Base-by-base conservation (phyloP, 2,888 invertebrate species). In the Meloe dianella region DNA sequence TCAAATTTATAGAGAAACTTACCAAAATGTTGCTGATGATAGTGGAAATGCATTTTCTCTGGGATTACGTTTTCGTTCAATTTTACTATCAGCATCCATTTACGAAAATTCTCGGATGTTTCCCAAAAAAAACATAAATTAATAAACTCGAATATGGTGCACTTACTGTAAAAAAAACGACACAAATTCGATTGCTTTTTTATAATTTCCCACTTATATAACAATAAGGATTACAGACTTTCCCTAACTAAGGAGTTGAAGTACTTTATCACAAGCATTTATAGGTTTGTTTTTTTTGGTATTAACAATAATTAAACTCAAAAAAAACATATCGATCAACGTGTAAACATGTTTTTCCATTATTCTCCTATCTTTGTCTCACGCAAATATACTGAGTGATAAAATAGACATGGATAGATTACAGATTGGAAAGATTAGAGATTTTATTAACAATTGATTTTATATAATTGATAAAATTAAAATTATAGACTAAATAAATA, bases 1-100 rank as follows among this genome's bases (percentile, higher is more conserved):
- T n/a, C n/a, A 14, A 35, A 14, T 35, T 35, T 35, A 4, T 7
- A 8, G 32, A 3, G 7, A n/a, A 5, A 86, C 89, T 88, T 85
- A 92, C 91, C 87, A 85, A 83, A 90, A 91, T 65, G 90, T 89
- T 59, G 89, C 80, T n/a, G 89, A 85, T 30, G 91, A 91, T 38
- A 92, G 74, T n/a, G 87, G 85, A 79, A 90, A 91, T 20, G 90
- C 89, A 73, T 83, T 86, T 74, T 89, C 88, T 76, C 91, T 85
- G 0, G 90, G 91, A 84, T 91, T 89, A 63, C 86, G 84, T 69
- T 86, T 87, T 64, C 86, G 86, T 62, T 85, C 83, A 75, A 85
- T 86, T 79, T 86, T 88, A 74, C 85, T 86, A 73, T 84, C 82
- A 63, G 86, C 83, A 80, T 89, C 88, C 88, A 88, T 88, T 62